Base-by-base conservation (phyloP, 2,797 vertebrate genomes). In the Fundulus diaphanus region DNA sequence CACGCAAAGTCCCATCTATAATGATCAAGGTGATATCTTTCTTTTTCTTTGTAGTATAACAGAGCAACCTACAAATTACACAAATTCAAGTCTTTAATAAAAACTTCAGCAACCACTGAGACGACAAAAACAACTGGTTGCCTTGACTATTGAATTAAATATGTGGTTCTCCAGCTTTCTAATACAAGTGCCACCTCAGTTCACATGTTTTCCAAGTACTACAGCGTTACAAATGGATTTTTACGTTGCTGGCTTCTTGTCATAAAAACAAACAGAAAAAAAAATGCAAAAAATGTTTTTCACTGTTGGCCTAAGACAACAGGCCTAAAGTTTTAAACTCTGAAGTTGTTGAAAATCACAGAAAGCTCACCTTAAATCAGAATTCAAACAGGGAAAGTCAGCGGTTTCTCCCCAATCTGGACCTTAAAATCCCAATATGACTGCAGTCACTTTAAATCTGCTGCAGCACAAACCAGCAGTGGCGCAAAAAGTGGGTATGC, bases 51-150 rank as follows among this genome's bases (percentile, higher is more conserved):
- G 35, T n/a, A n/a, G n/a, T 83, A 42, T 22, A 76, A 65, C 63
- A 73, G 83, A 27, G 29, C 56, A 63, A 57, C 29, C 33, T 72
- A 42, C 68, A 74, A 66, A 59, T 61, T 67, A 68, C 79, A 73
- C 69, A 52, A 86, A 83, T 87, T 82, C 48, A 29, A 81, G 63
- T 54, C 33, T 56, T 74, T 88, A 81, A 87, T 85, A 81, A 73
- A 22, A 80, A 68, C 72, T 61, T 78, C 29, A 68, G 67, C 70
- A 63, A 51, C 51, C 77, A 73, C 27, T 63, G 66, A 79, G 78
- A 78, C 76, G 24, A 49, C 70, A 85, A 66, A 24, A 48, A 73
- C 68, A 73, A 78, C 40, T 29, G 70, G 72, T 77, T 73, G 65
- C 29, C 33, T 63, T 40, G 57, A 31, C 65, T 61, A 86, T 75